Evolutionary conservation across 2,113 vertebrate genomes (phyloP).

Genomic region (Elgaria multicarinata): DNA sequence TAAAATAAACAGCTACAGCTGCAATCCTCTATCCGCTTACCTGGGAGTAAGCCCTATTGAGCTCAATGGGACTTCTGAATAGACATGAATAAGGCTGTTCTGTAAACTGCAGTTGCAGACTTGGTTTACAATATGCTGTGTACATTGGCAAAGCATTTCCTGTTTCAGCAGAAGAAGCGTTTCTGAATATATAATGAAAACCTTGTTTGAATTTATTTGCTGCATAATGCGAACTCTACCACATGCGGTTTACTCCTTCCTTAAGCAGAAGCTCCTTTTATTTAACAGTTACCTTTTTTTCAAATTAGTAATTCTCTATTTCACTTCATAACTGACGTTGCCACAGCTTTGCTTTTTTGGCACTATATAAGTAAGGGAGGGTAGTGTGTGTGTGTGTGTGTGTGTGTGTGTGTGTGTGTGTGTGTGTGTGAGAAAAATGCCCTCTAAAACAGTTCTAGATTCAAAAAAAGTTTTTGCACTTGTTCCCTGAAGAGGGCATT

Average conservation of each 20-base stretch:
- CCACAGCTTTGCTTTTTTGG: neutral
- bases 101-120: constrained; percentile 22
- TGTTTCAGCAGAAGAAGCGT: constrained; percentile 15
- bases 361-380: neutral
- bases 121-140: neutral
- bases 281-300: constrained; percentile 15
- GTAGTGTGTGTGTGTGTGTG: too few relatives aligned
- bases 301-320: neutral
- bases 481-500: neutral
- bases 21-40: neutral
- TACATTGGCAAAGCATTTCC: neutral
- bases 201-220: neutral
- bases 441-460: constrained; percentile 29
- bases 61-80: neutral
- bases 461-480: neutral
- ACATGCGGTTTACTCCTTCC: neutral
- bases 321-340: neutral
- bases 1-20: constrained; percentile 5
- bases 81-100: neutral
- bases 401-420: too few relatives aligned
- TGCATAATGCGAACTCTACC: neutral
- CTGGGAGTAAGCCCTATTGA: neutral
- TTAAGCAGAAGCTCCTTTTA: neutral
- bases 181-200: neutral
- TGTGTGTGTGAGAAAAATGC: neutral